Base-by-base conservation (phyloP, 2,113 vertebrate species). In the Albula goreensis region DNA sequence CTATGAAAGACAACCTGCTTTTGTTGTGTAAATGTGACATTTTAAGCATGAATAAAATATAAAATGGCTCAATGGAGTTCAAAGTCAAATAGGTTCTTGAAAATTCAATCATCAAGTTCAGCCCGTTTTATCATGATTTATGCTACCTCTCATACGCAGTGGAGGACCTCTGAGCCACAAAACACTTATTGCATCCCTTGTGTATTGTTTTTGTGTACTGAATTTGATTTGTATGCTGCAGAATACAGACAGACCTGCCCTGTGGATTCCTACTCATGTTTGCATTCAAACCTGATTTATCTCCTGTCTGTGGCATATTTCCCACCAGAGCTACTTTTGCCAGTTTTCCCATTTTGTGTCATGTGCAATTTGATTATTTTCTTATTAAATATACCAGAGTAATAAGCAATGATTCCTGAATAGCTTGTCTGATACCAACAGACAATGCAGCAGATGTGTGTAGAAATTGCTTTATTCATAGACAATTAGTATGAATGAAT, bases 21-120 rank as follows among this genome's bases (percentile, higher is more conserved):
- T 88, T 86, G 48, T 70, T 89, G 91, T 93, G 88, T 87, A 87
- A 91, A 92, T 92, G 88, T 92, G 90, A 90, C 89, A 90, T 93
- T 94, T 89, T 91, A n/a, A 11, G 78, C 50, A 85, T 84, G 50
- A 86, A 86, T 17, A 12, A 60, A 79, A 56, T 77, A 78, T 85
- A 85, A 53, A 90, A 80, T 41, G 31, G 60, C 85, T 50, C 83
- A 56, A 15, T 74, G 81, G 85, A 77, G 85, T 87, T 91, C 77
- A 87, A 41, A 78, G 77, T 56, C 85, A 57, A 13, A 70, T 17
- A 82, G 17, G 0, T 57, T 66, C 41, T 80, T 50, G 13, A 15
- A 9, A 25, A 15, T 82, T 80, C 84, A 12, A n/a, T n/a, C 84
- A 56, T 53, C 8, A 41, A 50, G 51, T 22, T 78, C 13, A 31